phyloP scores from a whole-genome alignment of 2,888 invertebrate species.

The Periphyllus acericola region DNA sequence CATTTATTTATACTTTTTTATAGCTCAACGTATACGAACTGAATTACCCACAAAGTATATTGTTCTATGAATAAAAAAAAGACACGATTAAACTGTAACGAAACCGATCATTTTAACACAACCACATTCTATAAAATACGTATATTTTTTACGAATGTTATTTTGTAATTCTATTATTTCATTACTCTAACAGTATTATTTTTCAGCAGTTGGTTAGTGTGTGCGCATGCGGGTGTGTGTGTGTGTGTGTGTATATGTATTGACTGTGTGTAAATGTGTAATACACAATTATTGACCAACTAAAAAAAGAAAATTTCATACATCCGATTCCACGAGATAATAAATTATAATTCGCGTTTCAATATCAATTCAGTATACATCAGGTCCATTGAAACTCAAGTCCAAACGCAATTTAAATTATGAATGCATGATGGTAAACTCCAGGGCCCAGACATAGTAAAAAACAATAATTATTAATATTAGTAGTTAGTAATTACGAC shows the following conservation, averaged over 20 bases:
- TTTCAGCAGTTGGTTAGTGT: not conserved
- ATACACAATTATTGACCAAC: constrained; percentile 30
- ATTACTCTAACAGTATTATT: constrained; percentile 12
- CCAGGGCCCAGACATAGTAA: not conserved
- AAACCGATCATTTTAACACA: constrained; percentile 27
- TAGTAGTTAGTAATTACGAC: not conserved
- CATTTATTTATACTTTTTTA: not conserved
- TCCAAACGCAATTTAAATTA: not conserved
- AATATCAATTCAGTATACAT: not conserved
- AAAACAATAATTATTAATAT: not conserved
- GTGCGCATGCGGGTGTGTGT: not conserved
- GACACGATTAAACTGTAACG: constrained; percentile 54
- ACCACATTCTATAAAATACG: not conserved
- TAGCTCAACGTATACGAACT: not conserved
- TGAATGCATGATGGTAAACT: not conserved
- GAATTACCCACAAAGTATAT: not conserved
- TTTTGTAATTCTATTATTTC: constrained; percentile 55
- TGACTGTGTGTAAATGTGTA: constrained; percentile 32
- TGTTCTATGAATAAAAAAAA: constrained; percentile 63
- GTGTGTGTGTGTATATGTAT: too few species aligned
- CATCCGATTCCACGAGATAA: not conserved
- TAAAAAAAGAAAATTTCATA: constrained; percentile 9
- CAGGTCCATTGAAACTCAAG: not conserved
- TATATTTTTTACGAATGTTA: constrained; percentile 10
- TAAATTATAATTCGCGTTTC: not conserved